phyloP scores from a whole-genome alignment of 2,113 vertebrate genomes.

The Uria aalge region DNA sequence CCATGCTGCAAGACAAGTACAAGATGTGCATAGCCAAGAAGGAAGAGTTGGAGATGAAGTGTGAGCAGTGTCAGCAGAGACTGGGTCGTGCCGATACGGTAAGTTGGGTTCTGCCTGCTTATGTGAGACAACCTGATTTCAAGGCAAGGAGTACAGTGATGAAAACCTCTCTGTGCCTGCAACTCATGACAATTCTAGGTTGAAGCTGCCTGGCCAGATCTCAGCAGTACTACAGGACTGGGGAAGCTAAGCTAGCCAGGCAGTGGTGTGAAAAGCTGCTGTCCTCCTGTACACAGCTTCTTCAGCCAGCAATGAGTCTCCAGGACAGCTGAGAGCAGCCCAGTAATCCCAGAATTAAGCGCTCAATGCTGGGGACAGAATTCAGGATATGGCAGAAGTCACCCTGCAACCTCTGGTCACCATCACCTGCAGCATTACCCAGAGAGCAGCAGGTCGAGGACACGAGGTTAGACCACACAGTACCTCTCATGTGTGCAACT shows the following conservation, averaged over 20 bases:
- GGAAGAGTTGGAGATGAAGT: slow-evolving; percentile 86
- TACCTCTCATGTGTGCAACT: background rate
- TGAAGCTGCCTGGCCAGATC: background rate
- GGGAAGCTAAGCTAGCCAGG: background rate
- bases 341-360: background rate
- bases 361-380: background rate
- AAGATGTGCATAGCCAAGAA: slow-evolving; percentile 82
- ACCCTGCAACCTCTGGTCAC: background rate
- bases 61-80: slow-evolving; percentile 83
- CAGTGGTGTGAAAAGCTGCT: background rate
- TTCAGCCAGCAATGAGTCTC: background rate
- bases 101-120: background rate
- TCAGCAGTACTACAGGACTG: background rate
- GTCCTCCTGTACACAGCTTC: background rate
- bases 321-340: background rate
- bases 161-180: background rate
- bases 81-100: slow-evolving; percentile 83
- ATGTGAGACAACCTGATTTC: background rate
- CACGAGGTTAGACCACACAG: background rate
- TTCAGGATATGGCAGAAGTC: background rate
- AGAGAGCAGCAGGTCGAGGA: background rate
- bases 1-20: slow-evolving; percentile 83
- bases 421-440: background rate
- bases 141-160: background rate
- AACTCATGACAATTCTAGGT: background rate